phyloP scores from a whole-genome alignment of 2,797 vertebrate genomes.

The Tokudaia tokunoshimensis region DNA sequence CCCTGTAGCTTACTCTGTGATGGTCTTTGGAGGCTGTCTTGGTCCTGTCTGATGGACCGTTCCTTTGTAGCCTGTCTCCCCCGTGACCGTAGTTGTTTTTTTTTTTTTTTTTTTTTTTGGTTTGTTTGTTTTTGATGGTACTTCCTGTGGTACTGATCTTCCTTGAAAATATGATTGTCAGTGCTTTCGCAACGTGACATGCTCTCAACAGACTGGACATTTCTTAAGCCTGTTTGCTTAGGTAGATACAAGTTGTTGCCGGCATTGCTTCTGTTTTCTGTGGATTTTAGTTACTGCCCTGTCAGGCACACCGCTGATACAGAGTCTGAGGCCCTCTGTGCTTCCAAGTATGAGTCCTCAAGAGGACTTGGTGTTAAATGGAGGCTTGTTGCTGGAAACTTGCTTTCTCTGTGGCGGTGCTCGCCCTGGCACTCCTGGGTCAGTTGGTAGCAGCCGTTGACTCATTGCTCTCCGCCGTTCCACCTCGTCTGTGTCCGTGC shows the following conservation, averaged over 20 bases:
- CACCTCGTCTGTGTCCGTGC: accelerated
- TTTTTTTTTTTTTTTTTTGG: too few relatives aligned
- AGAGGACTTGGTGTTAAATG: accelerated
- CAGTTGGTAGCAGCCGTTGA: not conserved
- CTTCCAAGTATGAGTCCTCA: accelerated
- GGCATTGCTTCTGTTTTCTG: not conserved
- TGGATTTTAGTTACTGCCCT: not conserved
- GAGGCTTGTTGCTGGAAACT: accelerated
- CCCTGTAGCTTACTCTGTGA: accelerated
- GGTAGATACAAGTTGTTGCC: not conserved
- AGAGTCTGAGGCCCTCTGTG: not conserved
- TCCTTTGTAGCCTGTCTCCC: not conserved
- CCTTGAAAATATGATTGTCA: not conserved
- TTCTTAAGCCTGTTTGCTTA: not conserved
- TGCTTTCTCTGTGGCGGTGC: accelerated
- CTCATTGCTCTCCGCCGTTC: not conserved
- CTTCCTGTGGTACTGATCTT: not conserved
- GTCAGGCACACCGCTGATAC: not conserved
- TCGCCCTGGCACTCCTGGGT: not conserved
- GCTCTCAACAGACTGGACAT: not conserved
- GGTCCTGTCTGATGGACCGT: not conserved
- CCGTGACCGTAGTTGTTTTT: not conserved
- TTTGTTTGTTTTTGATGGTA: not conserved
- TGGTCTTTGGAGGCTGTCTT: too few relatives aligned
- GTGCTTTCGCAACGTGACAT: not conserved